Evolutionary conservation across 2,888 invertebrate species (phyloP).

Genomic region (Noctua janthina): DNA sequence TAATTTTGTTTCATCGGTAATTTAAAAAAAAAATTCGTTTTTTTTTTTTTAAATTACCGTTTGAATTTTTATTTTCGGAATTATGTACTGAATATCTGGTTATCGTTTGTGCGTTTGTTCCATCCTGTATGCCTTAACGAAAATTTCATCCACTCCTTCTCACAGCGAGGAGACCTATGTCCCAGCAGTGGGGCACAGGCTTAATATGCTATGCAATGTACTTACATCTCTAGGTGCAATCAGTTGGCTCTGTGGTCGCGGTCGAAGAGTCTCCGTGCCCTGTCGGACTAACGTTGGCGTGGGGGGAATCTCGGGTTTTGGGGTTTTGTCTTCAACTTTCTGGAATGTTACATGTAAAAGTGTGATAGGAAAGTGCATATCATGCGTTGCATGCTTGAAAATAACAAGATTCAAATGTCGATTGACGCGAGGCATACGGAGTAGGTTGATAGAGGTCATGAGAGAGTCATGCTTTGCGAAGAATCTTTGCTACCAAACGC

Average conservation of each 20-base stretch:
- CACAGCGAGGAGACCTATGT: not conserved
- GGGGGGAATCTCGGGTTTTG: conserved; percentile 68
- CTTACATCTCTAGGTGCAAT: conserved; percentile 84
- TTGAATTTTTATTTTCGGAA: not conserved
- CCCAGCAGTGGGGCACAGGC: not conserved
- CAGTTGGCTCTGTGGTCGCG: conserved; percentile 83
- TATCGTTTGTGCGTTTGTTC: not conserved
- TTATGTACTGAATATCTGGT: not conserved
- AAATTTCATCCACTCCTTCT: not conserved
- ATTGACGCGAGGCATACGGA: not conserved
- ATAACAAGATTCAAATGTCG: not conserved
- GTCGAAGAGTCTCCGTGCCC: conserved; percentile 85
- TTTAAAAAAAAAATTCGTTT: too few species aligned
- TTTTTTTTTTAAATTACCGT: too few species aligned
- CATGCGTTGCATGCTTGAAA: conserved; percentile 34
- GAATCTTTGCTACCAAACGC: not conserved
- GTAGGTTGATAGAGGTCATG: conserved; percentile 6
- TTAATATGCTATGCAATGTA: conserved; percentile 26
- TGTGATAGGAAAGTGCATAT: conserved; percentile 28
- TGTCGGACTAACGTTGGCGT: conserved; percentile 84
- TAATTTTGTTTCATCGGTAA: too few species aligned
- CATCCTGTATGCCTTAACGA: not conserved
- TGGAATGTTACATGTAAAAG: conserved; percentile 61
- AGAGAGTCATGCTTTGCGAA: not conserved
- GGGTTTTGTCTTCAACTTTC: conserved; percentile 70